phyloP scores from a whole-genome alignment of 2,797 vertebrate genomes.

The Ctenosaura bakeri region DNA sequence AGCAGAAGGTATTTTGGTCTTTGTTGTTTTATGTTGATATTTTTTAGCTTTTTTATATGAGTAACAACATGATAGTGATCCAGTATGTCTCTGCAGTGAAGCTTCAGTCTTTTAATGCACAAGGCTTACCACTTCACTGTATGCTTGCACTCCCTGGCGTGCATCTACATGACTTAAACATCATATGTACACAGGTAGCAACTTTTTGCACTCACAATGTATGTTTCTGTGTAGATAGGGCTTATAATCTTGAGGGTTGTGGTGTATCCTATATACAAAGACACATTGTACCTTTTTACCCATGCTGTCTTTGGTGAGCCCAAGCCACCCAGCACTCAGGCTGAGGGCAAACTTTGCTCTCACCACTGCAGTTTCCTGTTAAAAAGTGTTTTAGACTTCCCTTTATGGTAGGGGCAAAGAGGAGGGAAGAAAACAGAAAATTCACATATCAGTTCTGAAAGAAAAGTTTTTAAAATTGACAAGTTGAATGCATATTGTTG shows the following conservation, averaged over 20 bases:
- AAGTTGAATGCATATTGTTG: not conserved
- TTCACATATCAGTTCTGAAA: not conserved
- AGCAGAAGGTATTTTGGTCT: conserved; percentile 11
- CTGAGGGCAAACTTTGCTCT: not conserved
- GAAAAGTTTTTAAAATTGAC: not conserved
- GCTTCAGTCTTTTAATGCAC: not conserved
- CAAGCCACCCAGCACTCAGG: not conserved
- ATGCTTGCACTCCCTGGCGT: not conserved
- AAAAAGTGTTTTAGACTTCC: not conserved
- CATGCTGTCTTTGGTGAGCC: not conserved
- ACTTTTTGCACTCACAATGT: no score
- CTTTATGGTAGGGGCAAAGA: not conserved
- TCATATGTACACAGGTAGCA: not conserved
- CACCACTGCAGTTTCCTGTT: no score
- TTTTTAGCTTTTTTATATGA: not conserved
- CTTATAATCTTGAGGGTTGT: not conserved
- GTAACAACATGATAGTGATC: not conserved
- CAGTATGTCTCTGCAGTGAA: not conserved
- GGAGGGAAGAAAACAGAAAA: not conserved
- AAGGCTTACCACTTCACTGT: no score
- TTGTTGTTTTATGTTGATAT: not conserved
- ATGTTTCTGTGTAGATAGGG: not conserved
- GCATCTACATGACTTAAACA: not conserved
- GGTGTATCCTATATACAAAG: not conserved
- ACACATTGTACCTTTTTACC: not conserved